These are phyloP conservation scores for Drosophila lacteicornis DNA, from an alignment of 1,140 invertebrate species.

Conservation along the genomic window DNA sequence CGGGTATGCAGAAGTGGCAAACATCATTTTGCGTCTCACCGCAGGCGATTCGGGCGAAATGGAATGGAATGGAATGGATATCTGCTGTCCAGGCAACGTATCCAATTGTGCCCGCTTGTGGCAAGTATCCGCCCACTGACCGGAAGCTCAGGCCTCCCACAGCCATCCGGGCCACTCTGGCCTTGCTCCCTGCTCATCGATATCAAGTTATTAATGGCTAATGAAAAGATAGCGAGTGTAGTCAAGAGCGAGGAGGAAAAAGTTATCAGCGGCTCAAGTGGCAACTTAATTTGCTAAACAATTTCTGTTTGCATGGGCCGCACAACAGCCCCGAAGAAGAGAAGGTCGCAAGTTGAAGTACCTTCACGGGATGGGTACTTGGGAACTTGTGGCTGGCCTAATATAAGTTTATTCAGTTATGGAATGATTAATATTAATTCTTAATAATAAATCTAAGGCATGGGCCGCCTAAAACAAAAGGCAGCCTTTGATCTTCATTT, in stretches of 20 bases:
- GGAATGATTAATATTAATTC: neutral
- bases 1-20: constrained; percentile 36
- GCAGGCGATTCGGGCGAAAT: constrained; percentile 49
- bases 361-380: constrained; percentile 10
- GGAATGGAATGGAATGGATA: constrained; percentile 35
- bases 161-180: constrained; percentile 10
- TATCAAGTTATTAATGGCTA: constrained; percentile 83
- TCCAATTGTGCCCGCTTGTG: constrained; percentile 45
- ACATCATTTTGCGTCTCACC: constrained; percentile 71
- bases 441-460: too few relatives aligned
- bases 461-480: too few relatives aligned
- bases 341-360: constrained; percentile 7
- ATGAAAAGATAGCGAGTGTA: constrained; percentile 53
- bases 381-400: neutral
- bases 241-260: constrained; percentile 25
- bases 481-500: too few relatives aligned
- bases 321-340: neutral
- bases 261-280: constrained; percentile 66
- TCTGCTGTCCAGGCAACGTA: constrained; percentile 36
- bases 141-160: constrained; percentile 11
- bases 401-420: neutral
- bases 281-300: constrained; percentile 78
- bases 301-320: constrained; percentile 61
- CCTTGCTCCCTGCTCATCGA: constrained; percentile 56
- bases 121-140: constrained; percentile 33